These are phyloP conservation scores for Melanotaenia parkinsoni DNA, from an alignment of 2,797 vertebrate genomes.

Conservation along the genomic window DNA sequence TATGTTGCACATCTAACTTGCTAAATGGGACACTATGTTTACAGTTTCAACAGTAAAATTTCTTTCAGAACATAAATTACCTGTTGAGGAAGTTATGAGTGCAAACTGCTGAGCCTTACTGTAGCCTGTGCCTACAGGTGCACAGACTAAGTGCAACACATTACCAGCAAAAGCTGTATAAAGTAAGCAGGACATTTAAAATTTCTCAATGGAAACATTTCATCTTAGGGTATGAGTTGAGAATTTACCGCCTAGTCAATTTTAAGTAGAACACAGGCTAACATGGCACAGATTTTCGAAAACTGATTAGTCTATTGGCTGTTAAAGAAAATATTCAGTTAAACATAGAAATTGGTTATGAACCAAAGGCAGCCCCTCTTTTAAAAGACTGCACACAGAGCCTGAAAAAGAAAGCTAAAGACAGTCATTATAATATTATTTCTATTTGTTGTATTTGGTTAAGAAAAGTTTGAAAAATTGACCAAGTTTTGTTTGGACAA, in stretches of 20 bases:
- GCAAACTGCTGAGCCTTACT: not conserved
- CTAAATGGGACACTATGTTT: too few relatives aligned
- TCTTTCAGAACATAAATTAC: not conserved
- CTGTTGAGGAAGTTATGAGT: not conserved
- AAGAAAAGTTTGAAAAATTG: not conserved
- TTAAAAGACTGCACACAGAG: not conserved
- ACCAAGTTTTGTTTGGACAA: not conserved
- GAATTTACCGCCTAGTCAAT: too few relatives aligned
- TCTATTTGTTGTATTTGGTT: not conserved
- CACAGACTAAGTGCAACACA: not conserved
- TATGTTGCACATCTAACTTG: too few relatives aligned
- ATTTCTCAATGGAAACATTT: not conserved
- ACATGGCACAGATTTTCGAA: not conserved
- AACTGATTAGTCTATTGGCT: not conserved
- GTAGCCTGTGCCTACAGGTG: not conserved
- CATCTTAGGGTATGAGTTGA: too few relatives aligned
- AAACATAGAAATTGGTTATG: not conserved
- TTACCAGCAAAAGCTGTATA: not conserved
- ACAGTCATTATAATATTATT: not conserved
- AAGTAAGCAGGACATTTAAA: not conserved
- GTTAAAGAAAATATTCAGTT: not conserved
- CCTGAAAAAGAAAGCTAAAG: not conserved
- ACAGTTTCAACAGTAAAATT: not conserved
- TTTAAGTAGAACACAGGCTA: too few relatives aligned
- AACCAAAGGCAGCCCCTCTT: too few relatives aligned